phyloP scores from a whole-genome alignment of 2,113 vertebrate species.

The Aptenodytes patagonicus region DNA sequence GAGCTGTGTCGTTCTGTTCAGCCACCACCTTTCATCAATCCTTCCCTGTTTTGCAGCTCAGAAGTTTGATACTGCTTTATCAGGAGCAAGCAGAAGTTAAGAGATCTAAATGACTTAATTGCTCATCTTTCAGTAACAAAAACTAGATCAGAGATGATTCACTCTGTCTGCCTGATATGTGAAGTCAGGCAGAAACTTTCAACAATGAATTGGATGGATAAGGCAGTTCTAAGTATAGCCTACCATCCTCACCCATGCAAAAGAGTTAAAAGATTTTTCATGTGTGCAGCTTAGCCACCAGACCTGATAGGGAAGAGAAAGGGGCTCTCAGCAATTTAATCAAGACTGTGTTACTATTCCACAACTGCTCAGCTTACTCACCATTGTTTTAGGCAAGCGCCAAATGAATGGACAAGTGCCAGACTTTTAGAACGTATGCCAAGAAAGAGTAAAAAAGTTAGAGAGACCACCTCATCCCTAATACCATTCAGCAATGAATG shows the following conservation, averaged over 20 bases:
- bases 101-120: neutral
- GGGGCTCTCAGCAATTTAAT: neutral
- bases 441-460: constrained; percentile 24
- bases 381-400: constrained; percentile 11
- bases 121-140: neutral
- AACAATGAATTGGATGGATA: neutral
- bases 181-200: neutral
- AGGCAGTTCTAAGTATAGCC: neutral
- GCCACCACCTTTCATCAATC: neutral
- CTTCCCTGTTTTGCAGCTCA: neutral
- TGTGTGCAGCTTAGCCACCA: neutral
- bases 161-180: neutral
- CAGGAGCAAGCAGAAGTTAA: neutral
- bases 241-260: neutral
- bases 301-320: neutral
- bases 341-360: constrained; percentile 14
- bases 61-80: neutral
- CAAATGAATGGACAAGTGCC: neutral
- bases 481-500: neutral
- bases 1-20: neutral
- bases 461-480: constrained; percentile 22
- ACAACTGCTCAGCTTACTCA: constrained; percentile 6
- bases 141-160: neutral
- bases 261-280: neutral
- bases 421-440: neutral